Percentiles rank a stretch among this genome's conserved stretches.
Conservation (phyloP, 2,113 vertebrate species). For the Rafetus swinhoei region DNA sequence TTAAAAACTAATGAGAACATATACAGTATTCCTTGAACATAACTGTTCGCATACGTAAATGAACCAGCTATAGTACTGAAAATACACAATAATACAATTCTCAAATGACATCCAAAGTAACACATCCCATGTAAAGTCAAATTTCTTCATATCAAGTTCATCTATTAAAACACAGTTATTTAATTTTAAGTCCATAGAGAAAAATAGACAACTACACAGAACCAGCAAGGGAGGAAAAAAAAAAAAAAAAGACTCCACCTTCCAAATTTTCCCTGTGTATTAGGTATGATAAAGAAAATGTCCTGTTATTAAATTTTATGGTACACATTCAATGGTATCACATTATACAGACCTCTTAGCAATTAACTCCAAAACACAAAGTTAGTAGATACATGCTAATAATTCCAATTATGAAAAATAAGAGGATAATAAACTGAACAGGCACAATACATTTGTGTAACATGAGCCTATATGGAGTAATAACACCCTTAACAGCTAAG, state of each 20-base stretch:
- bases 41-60: too few relatives aligned
- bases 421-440: conserved; percentile 65
- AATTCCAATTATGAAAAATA: conserved; percentile 72
- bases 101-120: neutral
- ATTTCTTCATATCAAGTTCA: neutral
- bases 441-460: neutral
- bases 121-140: neutral
- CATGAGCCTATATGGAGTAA: neutral
- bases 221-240: conserved; percentile 2
- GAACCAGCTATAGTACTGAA: neutral
- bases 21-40: fast-evolving
- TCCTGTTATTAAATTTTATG: conserved; percentile 57
- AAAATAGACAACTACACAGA: conserved; percentile 25
- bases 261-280: neutral
- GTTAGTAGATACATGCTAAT: conserved; percentile 56
- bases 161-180: neutral
- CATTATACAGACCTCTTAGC: conserved; percentile 60
- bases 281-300: neutral
- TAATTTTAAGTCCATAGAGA: neutral
- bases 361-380: conserved; percentile 71
- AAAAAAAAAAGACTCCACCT: neutral
- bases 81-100: neutral
- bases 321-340: conserved; percentile 53
- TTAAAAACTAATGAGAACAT: neutral
- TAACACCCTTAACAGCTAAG: neutral